Conservation (phyloP, 2,888 invertebrate genomes). For the Caenorhabditis auriculariae region DNA sequence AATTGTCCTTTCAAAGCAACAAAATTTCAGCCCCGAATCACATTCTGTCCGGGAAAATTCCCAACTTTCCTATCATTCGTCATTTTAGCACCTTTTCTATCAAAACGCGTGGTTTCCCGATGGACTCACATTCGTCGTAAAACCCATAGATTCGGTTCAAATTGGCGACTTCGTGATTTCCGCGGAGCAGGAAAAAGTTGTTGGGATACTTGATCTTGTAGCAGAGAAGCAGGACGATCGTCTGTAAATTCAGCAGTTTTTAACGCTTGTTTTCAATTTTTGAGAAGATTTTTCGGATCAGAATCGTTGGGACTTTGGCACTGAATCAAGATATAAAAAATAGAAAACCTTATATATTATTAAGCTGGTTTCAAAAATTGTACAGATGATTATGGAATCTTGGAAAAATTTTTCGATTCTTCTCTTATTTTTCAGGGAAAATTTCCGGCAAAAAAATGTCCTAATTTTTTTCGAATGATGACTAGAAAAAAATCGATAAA, state of each 20-base stretch:
- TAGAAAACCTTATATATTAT: too few relatives aligned
- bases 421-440: too few relatives aligned
- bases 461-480: not conserved
- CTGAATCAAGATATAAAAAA: too few relatives aligned
- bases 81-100: not conserved
- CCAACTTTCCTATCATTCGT: too few relatives aligned
- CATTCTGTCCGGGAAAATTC: too few relatives aligned
- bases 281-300: constrained; percentile 5
- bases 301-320: constrained; percentile 1
- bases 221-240: constrained; percentile 58
- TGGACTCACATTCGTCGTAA: constrained; percentile 59
- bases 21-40: too few relatives aligned
- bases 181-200: constrained; percentile 61
- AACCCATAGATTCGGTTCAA: constrained; percentile 61
- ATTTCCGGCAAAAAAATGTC: too few relatives aligned
- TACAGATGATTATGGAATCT: too few relatives aligned
- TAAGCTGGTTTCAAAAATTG: too few relatives aligned
- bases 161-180: constrained; percentile 61
- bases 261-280: too few relatives aligned
- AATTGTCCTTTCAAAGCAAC: too few relatives aligned
- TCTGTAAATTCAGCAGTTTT: constrained; percentile 57
- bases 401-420: too few relatives aligned
- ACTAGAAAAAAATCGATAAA: not conserved
- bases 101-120: not conserved
- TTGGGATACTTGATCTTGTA: constrained; percentile 62